Evolutionary conservation across 2,113 vertebrate species (phyloP), one percentile per base, ranked within the genome.

Genomic region (Suricata suricatta): DNA sequence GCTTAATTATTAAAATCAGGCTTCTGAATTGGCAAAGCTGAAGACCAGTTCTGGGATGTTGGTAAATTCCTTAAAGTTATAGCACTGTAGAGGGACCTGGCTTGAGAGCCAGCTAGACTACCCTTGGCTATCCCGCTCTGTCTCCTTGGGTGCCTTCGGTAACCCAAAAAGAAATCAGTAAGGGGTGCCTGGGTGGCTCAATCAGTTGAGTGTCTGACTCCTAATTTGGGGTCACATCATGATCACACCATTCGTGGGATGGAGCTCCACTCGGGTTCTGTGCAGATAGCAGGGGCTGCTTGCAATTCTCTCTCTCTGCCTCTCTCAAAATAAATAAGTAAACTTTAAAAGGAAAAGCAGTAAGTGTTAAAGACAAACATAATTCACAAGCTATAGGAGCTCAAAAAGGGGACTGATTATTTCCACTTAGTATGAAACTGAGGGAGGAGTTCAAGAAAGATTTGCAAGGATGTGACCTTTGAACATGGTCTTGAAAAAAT

Each of bases 1-100:
- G 41, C 35, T 96, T 81, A 38, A 77, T 88, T 88, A 52, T 92
- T 86, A 94, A 93, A 92, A n/a, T 81, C 19, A 89, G 71, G 25
- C 35, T 93, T 88, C 50, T 91, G 79, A 77, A 10, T 86, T 88
- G 77, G 23, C 19, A 85, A 89, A 38, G 57, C 90, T 85, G 44
- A 97, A 77, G 7, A 88, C 60, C 35, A 72, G 60, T 81, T 96
- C 44, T 63, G 27, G 27, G 68, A 54, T 50, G 23, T 87, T 31
- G 10, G 13, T 83, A 87, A 95, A 80, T 80, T 84, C 68, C 63
- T 54, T 91, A 81, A 60, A 25, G 66, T 89, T 76, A 50, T n/a
- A 93, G 60, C 33, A 44, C 41, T 77, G 2, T 27, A 44, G 47
- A 76, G n/a, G n/a, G 27, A 68, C 44, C 33, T 80, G 54, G 90